phyloP scores from a whole-genome alignment of 2,113 vertebrate species.

The Perccottus glenii region DNA sequence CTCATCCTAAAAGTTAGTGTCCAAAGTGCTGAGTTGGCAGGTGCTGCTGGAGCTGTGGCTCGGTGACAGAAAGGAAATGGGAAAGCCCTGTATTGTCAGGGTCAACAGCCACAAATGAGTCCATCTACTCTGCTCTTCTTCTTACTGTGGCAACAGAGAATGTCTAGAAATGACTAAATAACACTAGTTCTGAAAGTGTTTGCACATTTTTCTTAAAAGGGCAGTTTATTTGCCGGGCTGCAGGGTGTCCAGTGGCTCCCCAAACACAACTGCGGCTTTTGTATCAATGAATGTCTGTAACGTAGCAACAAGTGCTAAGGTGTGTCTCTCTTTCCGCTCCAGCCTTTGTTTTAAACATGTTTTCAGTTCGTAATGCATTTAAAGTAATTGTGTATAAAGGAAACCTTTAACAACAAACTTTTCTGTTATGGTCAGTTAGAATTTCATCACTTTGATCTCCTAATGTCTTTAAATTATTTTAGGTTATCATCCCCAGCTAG shows the following conservation, averaged over 20 bases:
- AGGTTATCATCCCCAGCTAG: background rate
- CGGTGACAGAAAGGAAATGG: constrained; percentile 42
- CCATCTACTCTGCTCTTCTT: constrained; percentile 23
- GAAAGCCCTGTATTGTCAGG: constrained; percentile 22
- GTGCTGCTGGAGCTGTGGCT: constrained; percentile 18
- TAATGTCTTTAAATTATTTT: background rate
- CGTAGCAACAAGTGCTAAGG: constrained; percentile 32
- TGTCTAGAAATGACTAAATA: constrained; percentile 19
- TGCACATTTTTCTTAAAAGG: constrained; percentile 17
- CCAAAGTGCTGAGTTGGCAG: background rate
- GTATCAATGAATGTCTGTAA: constrained; percentile 18
- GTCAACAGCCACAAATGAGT: constrained; percentile 50
- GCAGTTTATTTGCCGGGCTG: constrained; percentile 15
- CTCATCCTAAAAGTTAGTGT: background rate
- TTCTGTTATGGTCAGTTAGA: too few relatives aligned
- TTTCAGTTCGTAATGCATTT: background rate
- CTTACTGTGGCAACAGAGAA: constrained; percentile 11
- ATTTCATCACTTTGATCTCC: too few relatives aligned
- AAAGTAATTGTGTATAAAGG: too few relatives aligned
- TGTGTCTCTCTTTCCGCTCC: background rate
- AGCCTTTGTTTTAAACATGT: background rate
- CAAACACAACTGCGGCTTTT: constrained; percentile 23
- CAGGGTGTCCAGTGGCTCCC: constrained; percentile 16
- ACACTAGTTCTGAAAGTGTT: background rate
- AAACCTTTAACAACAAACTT: too few relatives aligned